These are phyloP conservation scores for Amblyraja radiata DNA, from an alignment of 2,797 vertebrate genomes.

Conservation along the genomic window DNA sequence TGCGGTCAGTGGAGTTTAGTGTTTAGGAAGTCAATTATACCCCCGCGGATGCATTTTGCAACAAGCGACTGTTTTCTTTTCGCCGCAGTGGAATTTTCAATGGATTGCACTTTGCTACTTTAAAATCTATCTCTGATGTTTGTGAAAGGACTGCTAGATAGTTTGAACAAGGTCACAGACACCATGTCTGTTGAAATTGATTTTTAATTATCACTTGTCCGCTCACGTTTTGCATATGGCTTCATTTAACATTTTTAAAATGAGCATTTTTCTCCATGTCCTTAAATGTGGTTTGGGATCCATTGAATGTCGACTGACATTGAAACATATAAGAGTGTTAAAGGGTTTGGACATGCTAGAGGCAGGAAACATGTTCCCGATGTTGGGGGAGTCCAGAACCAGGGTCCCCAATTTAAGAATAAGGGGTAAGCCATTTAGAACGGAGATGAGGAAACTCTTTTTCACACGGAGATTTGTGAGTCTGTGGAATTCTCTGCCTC, in stretches of 20 bases:
- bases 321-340: too few species aligned
- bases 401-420: too few species aligned
- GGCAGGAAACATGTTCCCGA: too few species aligned
- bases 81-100: background rate
- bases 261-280: too few species aligned
- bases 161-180: background rate
- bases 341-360: too few species aligned
- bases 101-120: background rate
- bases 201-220: background rate
- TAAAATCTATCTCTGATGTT: background rate
- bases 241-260: background rate
- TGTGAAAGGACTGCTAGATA: background rate
- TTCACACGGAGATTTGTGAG: too few species aligned
- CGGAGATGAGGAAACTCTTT: too few species aligned
- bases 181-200: background rate
- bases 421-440: too few species aligned
- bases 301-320: background rate
- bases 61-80: background rate
- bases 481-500: too few species aligned
- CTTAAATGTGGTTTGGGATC: background rate
- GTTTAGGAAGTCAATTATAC: slow-evolving; percentile 12
- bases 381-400: too few species aligned
- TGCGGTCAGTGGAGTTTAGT: background rate
- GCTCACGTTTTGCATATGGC: background rate
- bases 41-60: background rate